These are phyloP conservation scores for Cantharis lateralis DNA, from an alignment of 2,888 invertebrate genomes.

Conservation along the genomic window DNA sequence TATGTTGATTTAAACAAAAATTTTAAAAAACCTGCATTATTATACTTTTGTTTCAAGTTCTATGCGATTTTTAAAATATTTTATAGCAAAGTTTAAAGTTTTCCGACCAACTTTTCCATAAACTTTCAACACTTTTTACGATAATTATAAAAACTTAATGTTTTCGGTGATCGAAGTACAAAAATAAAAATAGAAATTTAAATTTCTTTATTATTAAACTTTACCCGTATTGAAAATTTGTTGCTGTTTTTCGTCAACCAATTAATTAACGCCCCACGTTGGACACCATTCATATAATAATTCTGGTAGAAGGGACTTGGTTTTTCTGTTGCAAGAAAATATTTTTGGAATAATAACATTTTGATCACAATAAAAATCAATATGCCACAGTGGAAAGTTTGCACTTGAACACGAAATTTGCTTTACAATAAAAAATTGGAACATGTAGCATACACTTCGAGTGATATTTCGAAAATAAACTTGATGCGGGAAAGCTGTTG, in stretches of 20 bases:
- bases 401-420: not conserved
- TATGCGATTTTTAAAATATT: not conserved
- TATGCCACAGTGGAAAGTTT: not conserved
- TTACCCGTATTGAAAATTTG: too few species aligned
- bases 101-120: not conserved
- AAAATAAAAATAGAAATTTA: not conserved
- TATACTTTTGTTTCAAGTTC: not conserved
- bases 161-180: not conserved
- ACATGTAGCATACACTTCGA: not conserved
- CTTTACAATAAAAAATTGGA: not conserved
- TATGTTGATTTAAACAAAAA: slow-evolving; percentile 11
- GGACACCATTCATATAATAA: too few species aligned
- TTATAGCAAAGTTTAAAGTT: not conserved
- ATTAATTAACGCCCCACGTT: too few species aligned
- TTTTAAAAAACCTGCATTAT: not conserved
- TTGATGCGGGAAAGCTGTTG: not conserved
- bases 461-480: not conserved
- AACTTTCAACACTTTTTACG: not conserved
- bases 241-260: too few species aligned
- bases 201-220: too few species aligned
- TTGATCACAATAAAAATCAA: not conserved
- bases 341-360: not conserved
- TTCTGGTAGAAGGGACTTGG: too few species aligned
- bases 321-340: not conserved
- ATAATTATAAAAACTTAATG: not conserved